Evolutionary conservation across 2,888 invertebrate genomes (phyloP).

Genomic region (Spicauda simplicius): DNA sequence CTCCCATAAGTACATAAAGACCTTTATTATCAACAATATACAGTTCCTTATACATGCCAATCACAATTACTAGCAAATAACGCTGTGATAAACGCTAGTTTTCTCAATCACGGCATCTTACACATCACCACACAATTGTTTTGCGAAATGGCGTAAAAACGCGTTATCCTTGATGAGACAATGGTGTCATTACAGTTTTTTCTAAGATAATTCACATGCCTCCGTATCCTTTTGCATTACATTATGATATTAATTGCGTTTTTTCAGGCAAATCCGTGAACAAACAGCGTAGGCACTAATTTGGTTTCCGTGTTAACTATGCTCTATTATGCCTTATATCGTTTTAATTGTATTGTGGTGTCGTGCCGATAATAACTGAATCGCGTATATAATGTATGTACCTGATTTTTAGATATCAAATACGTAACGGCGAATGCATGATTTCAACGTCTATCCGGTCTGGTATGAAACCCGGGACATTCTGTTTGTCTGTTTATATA

Average conservation of each 20-base stretch:
- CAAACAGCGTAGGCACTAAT: background rate
- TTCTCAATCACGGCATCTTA: conserved; percentile 68
- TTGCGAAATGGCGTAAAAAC: conserved; percentile 68
- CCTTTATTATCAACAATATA: background rate
- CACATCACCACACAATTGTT: conserved; percentile 53
- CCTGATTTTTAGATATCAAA: too few species aligned
- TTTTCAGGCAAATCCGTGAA: conserved; percentile 23
- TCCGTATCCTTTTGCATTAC: conserved; percentile 64
- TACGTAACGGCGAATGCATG: too few species aligned
- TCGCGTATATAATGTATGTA: background rate
- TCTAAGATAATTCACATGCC: conserved; percentile 73
- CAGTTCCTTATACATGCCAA: conserved; percentile 27
- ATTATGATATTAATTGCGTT: conserved; percentile 44
- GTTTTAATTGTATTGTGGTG: conserved; percentile 18
- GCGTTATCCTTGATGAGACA: conserved; percentile 76
- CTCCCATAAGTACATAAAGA: too few species aligned
- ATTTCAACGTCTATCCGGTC: too few species aligned
- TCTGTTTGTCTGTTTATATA: too few species aligned
- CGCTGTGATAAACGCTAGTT: conserved; percentile 38
- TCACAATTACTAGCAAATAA: conserved; percentile 24
- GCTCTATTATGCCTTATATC: conserved; percentile 25
- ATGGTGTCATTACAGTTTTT: conserved; percentile 73
- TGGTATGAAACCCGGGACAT: too few species aligned
- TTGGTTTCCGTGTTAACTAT: conserved; percentile 26
- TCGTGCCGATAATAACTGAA: background rate